Evolutionary conservation across 1,140 invertebrate genomes (phyloP).

Genomic region (Campodea augens): DNA sequence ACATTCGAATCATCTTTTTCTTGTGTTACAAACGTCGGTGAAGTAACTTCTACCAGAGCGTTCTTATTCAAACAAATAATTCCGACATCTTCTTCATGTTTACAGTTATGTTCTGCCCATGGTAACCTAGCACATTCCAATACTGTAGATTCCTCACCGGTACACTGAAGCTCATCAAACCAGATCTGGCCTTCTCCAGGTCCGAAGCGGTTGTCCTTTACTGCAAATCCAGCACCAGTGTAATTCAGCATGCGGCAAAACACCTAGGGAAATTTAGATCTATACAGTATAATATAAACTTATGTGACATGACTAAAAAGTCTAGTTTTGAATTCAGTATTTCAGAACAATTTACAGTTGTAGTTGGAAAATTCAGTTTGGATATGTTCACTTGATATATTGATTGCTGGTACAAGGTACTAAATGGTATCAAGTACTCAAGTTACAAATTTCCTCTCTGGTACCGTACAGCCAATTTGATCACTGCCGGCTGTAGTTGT

Average conservation of each 20-base stretch:
- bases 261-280: slow-evolving; percentile 10
- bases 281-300: not conserved
- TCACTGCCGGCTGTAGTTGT: not conserved
- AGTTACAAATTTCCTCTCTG: not conserved
- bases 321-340: too few relatives aligned
- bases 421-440: not conserved
- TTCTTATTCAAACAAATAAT: too few relatives aligned
- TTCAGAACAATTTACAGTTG: too few relatives aligned
- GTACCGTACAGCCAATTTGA: not conserved
- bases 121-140: slow-evolving; percentile 37
- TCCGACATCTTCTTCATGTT: slow-evolving; percentile 53
- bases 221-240: slow-evolving; percentile 14
- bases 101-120: slow-evolving; percentile 52
- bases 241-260: slow-evolving; percentile 19
- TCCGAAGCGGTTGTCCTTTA: slow-evolving; percentile 23
- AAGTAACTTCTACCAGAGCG: too few relatives aligned
- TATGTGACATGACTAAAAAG: not conserved
- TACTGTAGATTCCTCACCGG: slow-evolving; percentile 42
- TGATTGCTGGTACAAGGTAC: too few relatives aligned
- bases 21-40: too few relatives aligned
- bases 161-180: slow-evolving; percentile 47
- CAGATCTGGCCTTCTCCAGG: slow-evolving; percentile 43
- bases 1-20: too few relatives aligned
- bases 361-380: too few relatives aligned
- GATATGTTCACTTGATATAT: too few relatives aligned